Conservation (phyloP, 2,888 invertebrate genomes). For the Chironomus tentans region DNA sequence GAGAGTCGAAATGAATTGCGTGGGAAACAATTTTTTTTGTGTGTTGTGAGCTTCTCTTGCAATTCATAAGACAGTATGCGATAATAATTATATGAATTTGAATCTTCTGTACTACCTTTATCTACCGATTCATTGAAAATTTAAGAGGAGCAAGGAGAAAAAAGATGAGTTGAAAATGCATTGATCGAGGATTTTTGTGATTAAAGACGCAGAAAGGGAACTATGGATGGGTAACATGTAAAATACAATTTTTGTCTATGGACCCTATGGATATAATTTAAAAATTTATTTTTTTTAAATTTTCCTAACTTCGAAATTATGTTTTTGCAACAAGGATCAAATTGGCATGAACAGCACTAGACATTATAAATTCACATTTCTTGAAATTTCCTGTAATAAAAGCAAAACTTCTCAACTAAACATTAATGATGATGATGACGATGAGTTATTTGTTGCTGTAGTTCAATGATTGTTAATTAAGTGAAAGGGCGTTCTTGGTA, state of each 20-base stretch:
- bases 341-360: too few relatives aligned
- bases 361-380: too few relatives aligned
- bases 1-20: constrained; percentile 6
- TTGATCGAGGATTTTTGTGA: too few relatives aligned
- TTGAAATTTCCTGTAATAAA: not conserved
- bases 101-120: constrained; percentile 11
- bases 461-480: constrained; percentile 19
- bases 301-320: too few relatives aligned
- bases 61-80: constrained; percentile 9
- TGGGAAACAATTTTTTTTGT: constrained; percentile 3
- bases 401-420: not conserved
- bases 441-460: not conserved
- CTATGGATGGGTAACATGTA: too few relatives aligned
- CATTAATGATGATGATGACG: not conserved
- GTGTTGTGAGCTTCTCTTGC: not conserved
- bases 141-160: not conserved
- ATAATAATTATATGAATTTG: constrained; percentile 23
- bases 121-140: constrained; percentile 18
- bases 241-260: too few relatives aligned
- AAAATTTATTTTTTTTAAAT: too few relatives aligned
- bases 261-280: too few relatives aligned
- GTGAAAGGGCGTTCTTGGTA: constrained; percentile 19
- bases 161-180: not conserved
- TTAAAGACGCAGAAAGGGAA: too few relatives aligned
- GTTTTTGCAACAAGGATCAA: too few relatives aligned